Evolutionary conservation across 2,797 vertebrate species (phyloP).

Genomic region (Decapterus maruadsi): DNA sequence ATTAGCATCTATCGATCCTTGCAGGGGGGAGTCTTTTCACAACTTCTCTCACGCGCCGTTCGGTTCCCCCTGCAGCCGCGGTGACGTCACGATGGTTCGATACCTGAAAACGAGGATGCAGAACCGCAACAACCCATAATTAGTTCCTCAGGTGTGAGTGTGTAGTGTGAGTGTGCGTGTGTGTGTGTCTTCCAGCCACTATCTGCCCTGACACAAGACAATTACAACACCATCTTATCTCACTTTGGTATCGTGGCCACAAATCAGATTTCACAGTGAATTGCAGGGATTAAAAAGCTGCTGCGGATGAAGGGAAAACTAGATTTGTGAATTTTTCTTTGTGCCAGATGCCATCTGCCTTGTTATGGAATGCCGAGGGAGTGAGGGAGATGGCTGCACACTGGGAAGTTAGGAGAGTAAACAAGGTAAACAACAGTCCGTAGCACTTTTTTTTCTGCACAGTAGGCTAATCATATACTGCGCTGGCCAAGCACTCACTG

Average conservation of each 20-base stretch:
- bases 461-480: constrained; percentile 47
- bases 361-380: constrained; percentile 30
- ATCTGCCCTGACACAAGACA: constrained; percentile 39
- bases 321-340: constrained; percentile 26
- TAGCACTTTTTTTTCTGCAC: constrained; percentile 18
- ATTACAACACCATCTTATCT: constrained; percentile 62
- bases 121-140: not conserved
- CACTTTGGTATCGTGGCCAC: constrained; percentile 50
- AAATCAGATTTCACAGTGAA: constrained; percentile 69
- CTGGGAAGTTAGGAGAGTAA: constrained; percentile 14
- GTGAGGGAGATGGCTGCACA: constrained; percentile 19
- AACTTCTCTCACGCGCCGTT: not conserved
- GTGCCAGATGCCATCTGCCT: constrained; percentile 28
- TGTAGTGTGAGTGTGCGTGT: not conserved
- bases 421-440: constrained; percentile 33
- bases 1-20: constrained; percentile 42
- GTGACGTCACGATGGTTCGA: not conserved
- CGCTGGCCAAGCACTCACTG: constrained; percentile 48
- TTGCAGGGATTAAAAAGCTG: constrained; percentile 50
- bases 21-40: not conserved
- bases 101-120: constrained; percentile 3
- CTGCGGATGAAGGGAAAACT: constrained; percentile 28
- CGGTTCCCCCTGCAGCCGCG: not conserved
- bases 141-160: constrained; percentile 37
- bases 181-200: constrained; percentile 16